phyloP scores from a whole-genome alignment of 53 echinoderm and acorn worm genomes.

The Echinometra lucunter region DNA sequence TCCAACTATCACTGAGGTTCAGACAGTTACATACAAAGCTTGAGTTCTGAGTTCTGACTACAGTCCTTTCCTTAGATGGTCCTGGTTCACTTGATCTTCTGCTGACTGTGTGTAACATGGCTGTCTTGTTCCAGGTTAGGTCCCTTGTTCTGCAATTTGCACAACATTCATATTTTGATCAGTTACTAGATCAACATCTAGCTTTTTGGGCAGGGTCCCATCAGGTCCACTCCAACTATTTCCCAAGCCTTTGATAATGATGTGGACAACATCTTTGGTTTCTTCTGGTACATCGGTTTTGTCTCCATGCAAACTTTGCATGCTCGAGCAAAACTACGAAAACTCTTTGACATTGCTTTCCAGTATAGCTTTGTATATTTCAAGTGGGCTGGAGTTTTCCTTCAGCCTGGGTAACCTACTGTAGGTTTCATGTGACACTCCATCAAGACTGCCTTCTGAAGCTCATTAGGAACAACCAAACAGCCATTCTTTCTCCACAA shows the following conservation, averaged over 20 bases:
- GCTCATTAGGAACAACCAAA: background rate
- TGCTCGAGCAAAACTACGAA: constrained; percentile 48
- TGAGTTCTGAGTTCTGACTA: no score
- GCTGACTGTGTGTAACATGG: no score
- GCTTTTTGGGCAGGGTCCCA: constrained; percentile 68
- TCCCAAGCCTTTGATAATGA: constrained; percentile 63
- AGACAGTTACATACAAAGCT: no score
- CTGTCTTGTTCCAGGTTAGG: no score
- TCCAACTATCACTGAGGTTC: no score
- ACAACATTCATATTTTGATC: no score
- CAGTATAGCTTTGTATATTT: constrained; percentile 12
- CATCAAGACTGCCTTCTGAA: background rate
- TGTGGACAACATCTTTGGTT: constrained; percentile 69
- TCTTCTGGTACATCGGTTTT: constrained; percentile 72
- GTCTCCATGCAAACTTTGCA: constrained; percentile 63
- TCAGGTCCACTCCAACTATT: constrained; percentile 62
- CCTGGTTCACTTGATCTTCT: no score
- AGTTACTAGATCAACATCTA: no score
- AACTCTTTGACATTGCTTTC: constrained; percentile 39
- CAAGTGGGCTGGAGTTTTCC: constrained; percentile 70
- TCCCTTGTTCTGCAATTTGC: no score
- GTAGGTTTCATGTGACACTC: constrained; percentile 38
- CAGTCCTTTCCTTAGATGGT: no score
- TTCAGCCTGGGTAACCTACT: constrained; percentile 74
- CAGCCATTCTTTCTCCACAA: background rate